A percentile compares a stretch with the other conserved stretches of the same genome.
These are phyloP conservation scores for Noctua janthe DNA, from an alignment of 2,888 invertebrate genomes.

Conservation along the genomic window DNA sequence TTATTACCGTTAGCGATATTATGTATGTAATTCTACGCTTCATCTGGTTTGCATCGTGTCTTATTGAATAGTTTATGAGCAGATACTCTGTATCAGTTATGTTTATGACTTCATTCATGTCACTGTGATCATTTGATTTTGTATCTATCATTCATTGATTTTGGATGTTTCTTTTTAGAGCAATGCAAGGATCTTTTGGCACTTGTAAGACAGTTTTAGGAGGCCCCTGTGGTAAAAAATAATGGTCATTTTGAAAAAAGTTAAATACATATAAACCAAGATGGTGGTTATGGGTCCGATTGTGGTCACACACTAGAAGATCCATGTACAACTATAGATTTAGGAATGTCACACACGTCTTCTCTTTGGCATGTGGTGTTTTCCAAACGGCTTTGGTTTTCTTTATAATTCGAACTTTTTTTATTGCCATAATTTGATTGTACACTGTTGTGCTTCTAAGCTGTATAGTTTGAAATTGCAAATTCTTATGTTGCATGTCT, in stretches of 20 bases:
- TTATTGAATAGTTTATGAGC: conserved; percentile 37
- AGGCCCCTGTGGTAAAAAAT: background rate
- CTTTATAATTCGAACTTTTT: background rate
- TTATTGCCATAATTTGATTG: background rate
- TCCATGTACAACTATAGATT: background rate
- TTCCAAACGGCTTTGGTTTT: background rate
- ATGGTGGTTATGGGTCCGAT: background rate
- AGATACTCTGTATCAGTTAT: conserved; percentile 2
- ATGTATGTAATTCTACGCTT: conserved; percentile 28
- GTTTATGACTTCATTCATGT: conserved; percentile 44
- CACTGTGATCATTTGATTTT: conserved; percentile 24
- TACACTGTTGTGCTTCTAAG: background rate
- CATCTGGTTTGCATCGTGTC: conserved; percentile 50
- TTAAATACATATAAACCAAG: background rate
- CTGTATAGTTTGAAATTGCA: conserved; percentile 22
- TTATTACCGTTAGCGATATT: conserved; percentile 29
- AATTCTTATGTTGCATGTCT: conserved; percentile 51
- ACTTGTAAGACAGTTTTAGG: background rate
- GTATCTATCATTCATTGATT: conserved; percentile 16
- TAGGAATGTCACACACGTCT: background rate
- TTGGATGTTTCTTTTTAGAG: background rate
- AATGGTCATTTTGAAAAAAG: background rate
- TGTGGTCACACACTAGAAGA: background rate
- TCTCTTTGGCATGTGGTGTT: background rate
- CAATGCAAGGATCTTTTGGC: background rate